Evolutionary conservation across 1,140 invertebrate species (phyloP), one percentile per base, ranked within the genome.

Genomic region (Sitophilus oryzae): DNA sequence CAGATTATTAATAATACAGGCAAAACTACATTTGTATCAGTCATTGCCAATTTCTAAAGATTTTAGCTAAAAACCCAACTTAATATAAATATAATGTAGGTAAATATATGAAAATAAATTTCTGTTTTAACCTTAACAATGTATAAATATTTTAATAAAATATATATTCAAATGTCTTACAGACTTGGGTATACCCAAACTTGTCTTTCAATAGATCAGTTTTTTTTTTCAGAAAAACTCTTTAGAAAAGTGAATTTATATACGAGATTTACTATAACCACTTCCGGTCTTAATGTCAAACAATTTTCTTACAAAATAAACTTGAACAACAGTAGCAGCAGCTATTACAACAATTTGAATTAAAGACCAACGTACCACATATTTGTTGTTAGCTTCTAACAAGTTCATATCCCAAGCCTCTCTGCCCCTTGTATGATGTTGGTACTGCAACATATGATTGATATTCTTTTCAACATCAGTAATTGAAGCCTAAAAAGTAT

Each of bases 221-320:
- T n/a, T n/a, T n/a, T n/a, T n/a, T n/a, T n/a, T n/a, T n/a, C n/a
- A n/a, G n/a, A n/a, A n/a, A n/a, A n/a, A n/a, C n/a, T n/a, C n/a
- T n/a, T n/a, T n/a, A n/a, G n/a, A n/a, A n/a, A n/a, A n/a, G n/a
- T n/a, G n/a, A n/a, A n/a, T 16, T 58, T 62, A 67, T 58, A 70
- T 67, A 37, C 62, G 37, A 15, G 63, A 57, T 43, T 76, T 82
- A 3, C 79, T 79, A 18, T 77, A 75, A 49, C 79, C 79, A 14
- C 77, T 74, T 50, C 80, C 79, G 40, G 78, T 77, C 66, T 85
- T 87, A 0, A 83, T 81, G 59, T 91, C 84, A 70, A 96, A 96
- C 2, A 96, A 74, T 75, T 90, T 89, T 58, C 86, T 80, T 8
- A 96, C 84, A 74, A 93, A 93, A 69, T 85, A 92, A 0, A 94